Percentiles rank a stretch among this genome's conserved stretches.
Evolutionary conservation across 2,797 vertebrate genomes (phyloP).

Genomic region (Atherinosoma microstoma): DNA sequence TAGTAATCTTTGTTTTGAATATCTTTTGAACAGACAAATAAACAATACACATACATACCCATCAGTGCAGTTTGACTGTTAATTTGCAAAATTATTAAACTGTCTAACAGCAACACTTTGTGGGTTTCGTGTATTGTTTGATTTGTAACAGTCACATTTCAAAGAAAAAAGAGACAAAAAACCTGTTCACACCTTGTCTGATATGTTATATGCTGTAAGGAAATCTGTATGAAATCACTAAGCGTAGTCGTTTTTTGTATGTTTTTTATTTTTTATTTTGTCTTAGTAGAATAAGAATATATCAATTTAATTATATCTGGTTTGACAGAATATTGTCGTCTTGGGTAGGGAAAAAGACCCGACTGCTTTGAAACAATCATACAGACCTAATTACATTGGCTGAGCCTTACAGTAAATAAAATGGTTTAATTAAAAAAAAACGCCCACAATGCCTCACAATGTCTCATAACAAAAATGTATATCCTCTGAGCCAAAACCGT

Average conservation of each 20-base stretch:
- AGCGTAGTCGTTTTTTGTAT: too few relatives aligned
- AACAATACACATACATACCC: background rate
- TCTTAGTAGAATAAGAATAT: background rate
- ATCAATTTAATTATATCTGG: background rate
- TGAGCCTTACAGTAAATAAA: background rate
- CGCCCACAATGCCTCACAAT: background rate
- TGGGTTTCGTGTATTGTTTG: background rate
- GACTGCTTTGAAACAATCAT: background rate
- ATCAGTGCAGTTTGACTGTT: background rate
- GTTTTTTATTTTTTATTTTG: background rate
- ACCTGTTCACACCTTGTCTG: background rate
- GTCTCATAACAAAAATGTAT: background rate
- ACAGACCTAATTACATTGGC: background rate
- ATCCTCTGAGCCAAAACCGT: background rate
- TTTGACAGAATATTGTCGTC: background rate
- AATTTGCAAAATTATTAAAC: background rate
- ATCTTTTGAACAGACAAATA: constrained; percentile 14
- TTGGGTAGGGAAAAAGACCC: background rate
- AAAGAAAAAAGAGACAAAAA: background rate
- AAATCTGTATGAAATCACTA: background rate
- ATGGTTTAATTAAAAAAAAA: background rate
- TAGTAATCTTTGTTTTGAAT: background rate
- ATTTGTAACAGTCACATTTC: constrained; percentile 1
- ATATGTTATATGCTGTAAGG: background rate
- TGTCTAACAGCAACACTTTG: constrained; percentile 1